Conservation (phyloP, 2,797 vertebrate genomes). For the Esox lucius region DNA sequence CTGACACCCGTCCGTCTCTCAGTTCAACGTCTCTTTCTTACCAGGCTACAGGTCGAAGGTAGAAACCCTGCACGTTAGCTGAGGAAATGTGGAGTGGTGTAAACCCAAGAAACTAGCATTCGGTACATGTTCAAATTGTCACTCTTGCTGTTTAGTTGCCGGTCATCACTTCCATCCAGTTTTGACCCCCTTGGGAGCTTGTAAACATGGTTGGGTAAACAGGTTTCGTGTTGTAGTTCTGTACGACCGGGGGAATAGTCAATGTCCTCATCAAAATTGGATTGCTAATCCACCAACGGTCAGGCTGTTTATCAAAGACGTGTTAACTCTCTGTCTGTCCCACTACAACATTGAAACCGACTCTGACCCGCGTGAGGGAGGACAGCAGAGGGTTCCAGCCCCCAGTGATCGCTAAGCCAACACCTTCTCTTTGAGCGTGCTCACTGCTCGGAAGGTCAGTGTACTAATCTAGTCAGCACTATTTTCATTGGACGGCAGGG, state of each 20-base stretch:
- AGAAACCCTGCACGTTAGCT: background rate
- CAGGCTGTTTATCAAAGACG: background rate
- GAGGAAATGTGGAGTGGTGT: background rate
- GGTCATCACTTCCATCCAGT: background rate
- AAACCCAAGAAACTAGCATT: background rate
- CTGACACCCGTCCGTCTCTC: background rate
- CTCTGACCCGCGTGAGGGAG: conserved; percentile 40
- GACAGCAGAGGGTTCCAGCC: conserved; percentile 19
- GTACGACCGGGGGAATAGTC: background rate
- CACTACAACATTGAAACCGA: conserved; percentile 30
- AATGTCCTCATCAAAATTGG: background rate
- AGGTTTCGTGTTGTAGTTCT: background rate
- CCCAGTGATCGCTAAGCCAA: conserved; percentile 28
- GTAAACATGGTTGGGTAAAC: background rate
- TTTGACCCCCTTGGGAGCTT: background rate
- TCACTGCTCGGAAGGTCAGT: conserved; percentile 47
- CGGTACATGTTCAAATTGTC: background rate
- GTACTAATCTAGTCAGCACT: conserved; percentile 53
- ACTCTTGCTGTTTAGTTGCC: background rate
- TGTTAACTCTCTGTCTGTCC: conserved; percentile 14
- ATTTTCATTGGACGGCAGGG: conserved; percentile 59
- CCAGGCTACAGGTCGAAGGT: background rate
- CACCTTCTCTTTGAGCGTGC: conserved; percentile 31
- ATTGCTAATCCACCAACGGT: background rate
- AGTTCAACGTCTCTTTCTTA: background rate